These are phyloP conservation scores for Chromoteleia sp. DNA, from an alignment of 2,888 invertebrate genomes.

Conservation along the genomic window DNA sequence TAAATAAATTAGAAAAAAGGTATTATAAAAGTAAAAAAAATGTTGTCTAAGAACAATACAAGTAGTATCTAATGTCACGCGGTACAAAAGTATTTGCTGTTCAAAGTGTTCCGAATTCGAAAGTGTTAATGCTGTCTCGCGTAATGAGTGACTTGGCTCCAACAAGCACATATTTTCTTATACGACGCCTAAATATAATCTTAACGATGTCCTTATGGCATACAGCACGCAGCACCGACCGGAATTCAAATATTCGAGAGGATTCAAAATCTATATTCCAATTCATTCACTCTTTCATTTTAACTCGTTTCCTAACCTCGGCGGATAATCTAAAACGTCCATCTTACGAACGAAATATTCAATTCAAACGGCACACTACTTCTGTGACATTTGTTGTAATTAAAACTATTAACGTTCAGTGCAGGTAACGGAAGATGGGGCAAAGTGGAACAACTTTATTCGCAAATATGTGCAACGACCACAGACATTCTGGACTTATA, in stretches of 20 bases:
- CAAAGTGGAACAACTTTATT: no score
- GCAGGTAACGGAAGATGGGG: no score
- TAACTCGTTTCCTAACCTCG: slow-evolving; percentile 28
- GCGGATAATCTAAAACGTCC: no score
- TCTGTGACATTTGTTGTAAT: no score
- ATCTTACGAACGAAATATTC: no score
- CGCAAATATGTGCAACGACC: no score
- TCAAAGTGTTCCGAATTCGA: slow-evolving; percentile 68
- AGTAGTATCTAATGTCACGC: slow-evolving; percentile 49
- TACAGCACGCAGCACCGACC: slow-evolving; percentile 72
- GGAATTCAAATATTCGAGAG: slow-evolving; percentile 74
- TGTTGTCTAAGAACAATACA: slow-evolving; percentile 39
- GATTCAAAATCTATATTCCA: slow-evolving; percentile 60
- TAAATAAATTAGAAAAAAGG: no score
- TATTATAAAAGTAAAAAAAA: not conserved
- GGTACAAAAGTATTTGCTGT: slow-evolving; percentile 59
- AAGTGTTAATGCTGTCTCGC: slow-evolving; percentile 82
- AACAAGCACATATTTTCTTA: slow-evolving; percentile 84
- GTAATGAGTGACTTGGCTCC: slow-evolving; percentile 84
- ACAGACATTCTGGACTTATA: no score
- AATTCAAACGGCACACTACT: no score
- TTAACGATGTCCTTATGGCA: slow-evolving; percentile 82
- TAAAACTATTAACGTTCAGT: no score
- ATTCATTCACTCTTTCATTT: slow-evolving; percentile 39
- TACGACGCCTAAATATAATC: slow-evolving; percentile 84